phyloP scores from a whole-genome alignment of 2,888 invertebrate species.

The Scaptomyza caliginosa region DNA sequence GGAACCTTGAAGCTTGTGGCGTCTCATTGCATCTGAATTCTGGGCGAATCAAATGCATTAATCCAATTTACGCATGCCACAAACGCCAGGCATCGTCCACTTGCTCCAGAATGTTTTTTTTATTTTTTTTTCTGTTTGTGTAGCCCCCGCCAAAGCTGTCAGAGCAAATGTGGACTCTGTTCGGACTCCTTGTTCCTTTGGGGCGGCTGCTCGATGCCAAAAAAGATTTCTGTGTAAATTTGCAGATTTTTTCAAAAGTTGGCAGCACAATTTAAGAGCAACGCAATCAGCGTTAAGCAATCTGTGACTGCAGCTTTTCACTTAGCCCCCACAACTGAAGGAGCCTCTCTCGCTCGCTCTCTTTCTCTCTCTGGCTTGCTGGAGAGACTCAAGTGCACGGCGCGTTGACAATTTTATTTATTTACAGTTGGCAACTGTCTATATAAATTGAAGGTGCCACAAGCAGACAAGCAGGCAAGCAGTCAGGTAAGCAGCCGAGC shows the following conservation, averaged over 20 bases:
- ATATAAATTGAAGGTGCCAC: slow-evolving; percentile 72
- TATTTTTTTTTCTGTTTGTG: slow-evolving; percentile 1
- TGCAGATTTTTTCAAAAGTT: slow-evolving; percentile 76
- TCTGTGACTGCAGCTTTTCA: slow-evolving; percentile 59
- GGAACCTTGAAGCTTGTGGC: slow-evolving; percentile 47
- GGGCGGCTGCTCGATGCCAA: slow-evolving; percentile 19
- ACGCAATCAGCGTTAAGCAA: slow-evolving; percentile 80
- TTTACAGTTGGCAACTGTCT: slow-evolving; percentile 78
- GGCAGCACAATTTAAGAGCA: slow-evolving; percentile 83
- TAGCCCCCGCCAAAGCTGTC: slow-evolving; percentile 71
- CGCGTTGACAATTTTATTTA: slow-evolving; percentile 79
- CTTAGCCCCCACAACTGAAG: slow-evolving; percentile 33
- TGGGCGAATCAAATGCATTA: slow-evolving; percentile 77
- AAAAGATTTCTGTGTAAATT: slow-evolving; percentile 78
- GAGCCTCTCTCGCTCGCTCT: background rate
- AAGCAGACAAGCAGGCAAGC: slow-evolving; percentile 1
- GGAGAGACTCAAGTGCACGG: slow-evolving; percentile 58
- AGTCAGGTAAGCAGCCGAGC: too few species aligned
- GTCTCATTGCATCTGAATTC: slow-evolving; percentile 47
- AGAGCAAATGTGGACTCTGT: slow-evolving; percentile 12
- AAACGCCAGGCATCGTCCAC: slow-evolving; percentile 50
- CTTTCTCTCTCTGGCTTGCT: background rate
- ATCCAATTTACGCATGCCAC: slow-evolving; percentile 81
- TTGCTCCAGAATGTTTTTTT: slow-evolving; percentile 63
- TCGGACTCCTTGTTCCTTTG: slow-evolving; percentile 3